Percentiles rank a stretch among this genome's conserved stretches.
Conservation (phyloP, 2,888 invertebrate species). For the Ormyrus thymus region DNA sequence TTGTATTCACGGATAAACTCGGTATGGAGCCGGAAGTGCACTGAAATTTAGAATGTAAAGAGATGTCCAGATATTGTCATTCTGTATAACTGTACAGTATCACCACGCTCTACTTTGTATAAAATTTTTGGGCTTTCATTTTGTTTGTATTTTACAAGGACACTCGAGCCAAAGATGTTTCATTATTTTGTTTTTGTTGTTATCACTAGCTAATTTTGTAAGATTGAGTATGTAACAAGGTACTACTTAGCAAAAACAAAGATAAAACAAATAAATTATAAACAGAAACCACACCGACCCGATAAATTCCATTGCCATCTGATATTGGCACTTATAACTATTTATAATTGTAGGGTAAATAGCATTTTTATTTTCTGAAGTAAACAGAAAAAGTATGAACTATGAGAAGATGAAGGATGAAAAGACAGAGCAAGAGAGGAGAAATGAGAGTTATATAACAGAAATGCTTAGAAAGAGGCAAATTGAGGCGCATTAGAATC, state of each 20-base stretch:
- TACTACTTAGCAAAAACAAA: slow-evolving; percentile 41
- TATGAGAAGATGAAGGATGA: slow-evolving; percentile 17
- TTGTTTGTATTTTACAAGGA: slow-evolving; percentile 22
- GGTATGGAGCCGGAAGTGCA: slow-evolving; percentile 68
- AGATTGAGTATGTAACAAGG: slow-evolving; percentile 27
- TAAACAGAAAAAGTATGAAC: slow-evolving; percentile 11
- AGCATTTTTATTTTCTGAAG: slow-evolving; percentile 18
- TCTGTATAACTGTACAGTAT: slow-evolving; percentile 44
- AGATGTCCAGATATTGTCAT: slow-evolving; percentile 55
- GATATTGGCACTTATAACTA: slow-evolving; percentile 43
- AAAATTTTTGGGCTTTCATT: slow-evolving; percentile 20
- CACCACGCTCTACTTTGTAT: slow-evolving; percentile 44
- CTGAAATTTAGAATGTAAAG: slow-evolving; percentile 69
- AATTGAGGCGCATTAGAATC: slow-evolving; percentile 60
- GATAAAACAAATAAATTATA: slow-evolving; percentile 34
- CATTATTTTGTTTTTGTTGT: slow-evolving; percentile 16
- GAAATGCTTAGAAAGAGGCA: slow-evolving; percentile 55
- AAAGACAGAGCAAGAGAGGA: slow-evolving; percentile 25
- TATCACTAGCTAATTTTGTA: slow-evolving; percentile 29
- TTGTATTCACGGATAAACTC: slow-evolving; percentile 70
- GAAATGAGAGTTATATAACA: slow-evolving; percentile 41
- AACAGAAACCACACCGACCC: slow-evolving; percentile 57
- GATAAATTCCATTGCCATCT: slow-evolving; percentile 51
- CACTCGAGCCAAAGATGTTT: slow-evolving; percentile 38
- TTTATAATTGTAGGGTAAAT: slow-evolving; percentile 25